phyloP scores from a whole-genome alignment of 37 sponge, comb jelly and placozoan genomes.

The Oopsacas minuta region DNA sequence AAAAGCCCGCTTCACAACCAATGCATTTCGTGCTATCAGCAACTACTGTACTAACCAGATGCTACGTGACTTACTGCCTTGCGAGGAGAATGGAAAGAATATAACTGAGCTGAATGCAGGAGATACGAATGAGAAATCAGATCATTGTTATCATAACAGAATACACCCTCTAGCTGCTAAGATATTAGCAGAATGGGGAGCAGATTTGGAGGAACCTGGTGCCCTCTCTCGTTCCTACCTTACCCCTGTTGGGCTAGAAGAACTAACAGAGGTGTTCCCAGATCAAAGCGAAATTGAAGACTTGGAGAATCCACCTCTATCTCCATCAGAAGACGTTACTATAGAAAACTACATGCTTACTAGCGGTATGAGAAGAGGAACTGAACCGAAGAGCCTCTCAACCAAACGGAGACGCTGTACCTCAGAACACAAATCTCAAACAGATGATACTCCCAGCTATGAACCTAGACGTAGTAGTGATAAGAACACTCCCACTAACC shows the following conservation, averaged over 20 bases:
- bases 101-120: neutral
- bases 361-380: neutral
- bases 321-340: neutral
- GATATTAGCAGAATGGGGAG: neutral
- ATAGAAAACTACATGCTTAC: neutral
- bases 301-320: neutral
- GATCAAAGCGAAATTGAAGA: neutral
- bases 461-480: neutral
- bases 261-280: neutral
- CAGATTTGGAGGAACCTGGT: neutral
- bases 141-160: neutral
- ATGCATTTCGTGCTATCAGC: neutral
- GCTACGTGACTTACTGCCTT: neutral
- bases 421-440: neutral
- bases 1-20: neutral
- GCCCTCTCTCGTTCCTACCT: constrained; percentile 7
- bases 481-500: neutral
- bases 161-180: neutral
- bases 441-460: neutral
- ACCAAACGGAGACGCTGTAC: neutral
- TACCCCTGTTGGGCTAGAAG: neutral
- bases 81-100: neutral
- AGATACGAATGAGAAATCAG: neutral
- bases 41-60: neutral
- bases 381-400: neutral